phyloP scores from a whole-genome alignment of 2,797 vertebrate species.

The Eulemur mongoz region DNA sequence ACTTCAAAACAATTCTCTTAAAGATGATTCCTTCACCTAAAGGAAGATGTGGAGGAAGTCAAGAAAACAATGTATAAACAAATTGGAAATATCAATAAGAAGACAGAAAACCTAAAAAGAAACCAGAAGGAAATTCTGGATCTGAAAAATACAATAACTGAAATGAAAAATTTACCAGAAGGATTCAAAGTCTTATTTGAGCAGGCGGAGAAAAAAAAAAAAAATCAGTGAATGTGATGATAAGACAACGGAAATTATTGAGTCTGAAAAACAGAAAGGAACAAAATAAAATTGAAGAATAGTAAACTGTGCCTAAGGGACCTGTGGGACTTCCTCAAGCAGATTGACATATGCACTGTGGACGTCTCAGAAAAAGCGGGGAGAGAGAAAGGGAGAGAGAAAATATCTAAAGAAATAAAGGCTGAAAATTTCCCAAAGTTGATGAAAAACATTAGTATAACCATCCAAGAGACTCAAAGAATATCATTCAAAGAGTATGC shows the following conservation, averaged over 20 bases:
- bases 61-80: not conserved
- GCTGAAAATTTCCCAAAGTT: not conserved
- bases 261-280: not conserved
- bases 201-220: not conserved
- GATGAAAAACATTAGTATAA: not conserved
- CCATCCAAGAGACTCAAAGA: not conserved
- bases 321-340: not conserved
- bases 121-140: not conserved
- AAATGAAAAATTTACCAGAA: not conserved
- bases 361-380: not conserved
- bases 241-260: not conserved
- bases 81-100: not conserved
- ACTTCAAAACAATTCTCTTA: not conserved
- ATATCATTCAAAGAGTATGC: not conserved
- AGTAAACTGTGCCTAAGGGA: not conserved
- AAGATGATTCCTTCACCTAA: not conserved
- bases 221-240: not conserved
- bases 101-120: not conserved
- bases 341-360: not conserved
- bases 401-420: not conserved
- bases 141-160: not conserved
- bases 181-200: not conserved
- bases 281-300: not conserved
- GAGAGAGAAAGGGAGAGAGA: not conserved
- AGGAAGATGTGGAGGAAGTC: not conserved